Evolutionary conservation across 2,797 vertebrate genomes (phyloP).

Genomic region (Acrossocheilus wenchowensis): DNA sequence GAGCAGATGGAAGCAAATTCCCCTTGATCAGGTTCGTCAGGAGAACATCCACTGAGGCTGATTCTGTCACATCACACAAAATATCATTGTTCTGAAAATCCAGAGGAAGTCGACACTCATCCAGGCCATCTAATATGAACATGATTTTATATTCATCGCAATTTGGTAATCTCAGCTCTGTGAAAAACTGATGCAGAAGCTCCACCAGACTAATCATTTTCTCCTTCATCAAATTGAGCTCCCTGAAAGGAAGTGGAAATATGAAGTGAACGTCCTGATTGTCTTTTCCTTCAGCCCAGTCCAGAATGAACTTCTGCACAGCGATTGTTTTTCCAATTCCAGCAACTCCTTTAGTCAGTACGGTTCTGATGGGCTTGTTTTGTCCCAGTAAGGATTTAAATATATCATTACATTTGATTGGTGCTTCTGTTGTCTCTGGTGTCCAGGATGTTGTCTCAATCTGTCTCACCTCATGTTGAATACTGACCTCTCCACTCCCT

Average conservation of each 20-base stretch:
- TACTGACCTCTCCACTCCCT: neutral
- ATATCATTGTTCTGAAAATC: conserved; percentile 20
- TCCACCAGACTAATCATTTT: too few relatives aligned
- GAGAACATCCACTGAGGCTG: conserved; percentile 19
- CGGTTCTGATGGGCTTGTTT: neutral
- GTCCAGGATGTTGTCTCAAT: neutral
- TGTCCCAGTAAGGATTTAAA: neutral
- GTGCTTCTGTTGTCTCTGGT: neutral
- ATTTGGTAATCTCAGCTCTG: neutral
- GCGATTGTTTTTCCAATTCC: neutral
- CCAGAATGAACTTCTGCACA: neutral
- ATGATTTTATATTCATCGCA: neutral
- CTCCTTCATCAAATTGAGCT: too few relatives aligned
- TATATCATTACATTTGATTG: conserved; percentile 4
- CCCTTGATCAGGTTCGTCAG: conserved; percentile 41
- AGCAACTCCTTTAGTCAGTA: conserved; percentile 11
- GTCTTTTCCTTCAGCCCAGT: neutral
- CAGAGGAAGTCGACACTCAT: conserved; percentile 37
- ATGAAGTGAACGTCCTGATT: neutral
- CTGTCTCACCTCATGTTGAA: neutral
- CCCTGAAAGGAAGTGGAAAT: too few relatives aligned
- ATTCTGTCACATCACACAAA: neutral
- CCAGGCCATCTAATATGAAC: conserved; percentile 37
- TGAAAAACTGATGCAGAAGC: neutral
- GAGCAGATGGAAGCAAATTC: conserved; percentile 36